These are phyloP conservation scores for Lysandra bellargus DNA, from an alignment of 2,888 invertebrate species.

Conservation along the genomic window DNA sequence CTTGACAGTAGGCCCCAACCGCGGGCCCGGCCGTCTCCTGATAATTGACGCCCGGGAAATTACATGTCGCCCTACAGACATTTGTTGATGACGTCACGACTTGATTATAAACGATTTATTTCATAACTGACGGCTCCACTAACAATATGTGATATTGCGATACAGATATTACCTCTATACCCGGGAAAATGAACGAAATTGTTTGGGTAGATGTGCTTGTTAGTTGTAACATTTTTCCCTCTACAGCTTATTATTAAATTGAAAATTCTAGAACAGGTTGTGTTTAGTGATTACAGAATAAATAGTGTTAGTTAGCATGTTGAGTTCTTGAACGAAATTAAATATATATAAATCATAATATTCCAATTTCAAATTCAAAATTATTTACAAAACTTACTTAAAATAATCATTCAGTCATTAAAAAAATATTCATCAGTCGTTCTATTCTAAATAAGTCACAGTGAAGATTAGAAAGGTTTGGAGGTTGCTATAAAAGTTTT, in stretches of 20 bases:
- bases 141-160: constrained; percentile 10
- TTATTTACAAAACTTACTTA: too few species aligned
- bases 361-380: too few species aligned
- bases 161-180: neutral
- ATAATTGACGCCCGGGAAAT: constrained; percentile 79
- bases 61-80: constrained; percentile 76
- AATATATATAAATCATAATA: too few species aligned
- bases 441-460: too few species aligned
- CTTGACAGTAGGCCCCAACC: constrained; percentile 66
- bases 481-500: neutral
- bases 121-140: constrained; percentile 51
- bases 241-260: neutral
- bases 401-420: too few species aligned
- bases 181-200: neutral
- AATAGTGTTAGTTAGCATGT: too few species aligned
- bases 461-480: neutral
- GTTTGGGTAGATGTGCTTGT: neutral
- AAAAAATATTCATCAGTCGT: too few species aligned
- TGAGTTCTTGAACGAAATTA: too few species aligned
- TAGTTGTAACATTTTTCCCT: neutral
- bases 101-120: constrained; percentile 80
- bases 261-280: too few species aligned
- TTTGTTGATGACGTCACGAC: constrained; percentile 77
- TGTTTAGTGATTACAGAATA: too few species aligned
- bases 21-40: constrained; percentile 56